Conservation (phyloP, 2,888 invertebrate genomes). For the Dolichomitus sp. region DNA sequence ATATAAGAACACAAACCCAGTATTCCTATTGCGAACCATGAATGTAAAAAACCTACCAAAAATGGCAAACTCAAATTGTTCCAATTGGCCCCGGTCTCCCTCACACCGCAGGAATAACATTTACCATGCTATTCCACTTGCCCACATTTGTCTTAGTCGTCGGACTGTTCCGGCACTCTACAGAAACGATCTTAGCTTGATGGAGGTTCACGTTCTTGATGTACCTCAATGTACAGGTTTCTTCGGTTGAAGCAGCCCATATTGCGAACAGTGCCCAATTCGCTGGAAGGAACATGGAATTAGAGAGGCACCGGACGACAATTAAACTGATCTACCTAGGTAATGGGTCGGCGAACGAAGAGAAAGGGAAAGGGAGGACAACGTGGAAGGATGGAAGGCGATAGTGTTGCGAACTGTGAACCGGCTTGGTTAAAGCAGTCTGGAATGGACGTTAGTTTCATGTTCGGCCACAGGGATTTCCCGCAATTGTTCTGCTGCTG, state of each 20-base stretch:
- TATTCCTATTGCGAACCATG: too few relatives aligned
- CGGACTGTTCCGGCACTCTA: background rate
- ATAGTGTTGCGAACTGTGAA: constrained; percentile 39
- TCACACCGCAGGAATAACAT: background rate
- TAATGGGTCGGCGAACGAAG: constrained; percentile 70
- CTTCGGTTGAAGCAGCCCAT: constrained; percentile 11
- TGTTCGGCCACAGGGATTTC: constrained; percentile 39
- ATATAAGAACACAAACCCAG: too few relatives aligned
- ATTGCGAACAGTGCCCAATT: constrained; percentile 34
- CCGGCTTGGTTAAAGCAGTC: constrained; percentile 24
- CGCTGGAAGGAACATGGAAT: constrained; percentile 59
- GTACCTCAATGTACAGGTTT: constrained; percentile 10
- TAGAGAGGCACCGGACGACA: constrained; percentile 50
- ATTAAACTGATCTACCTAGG: constrained; percentile 65
- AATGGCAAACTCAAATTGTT: too few relatives aligned
- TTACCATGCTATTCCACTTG: background rate
- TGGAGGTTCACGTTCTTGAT: constrained; percentile 16
- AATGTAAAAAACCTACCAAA: too few relatives aligned
- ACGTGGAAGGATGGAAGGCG: background rate
- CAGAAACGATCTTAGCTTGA: constrained; percentile 15
- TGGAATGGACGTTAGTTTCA: constrained; percentile 34
- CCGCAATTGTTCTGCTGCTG: constrained; percentile 21
- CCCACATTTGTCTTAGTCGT: constrained; percentile 2
- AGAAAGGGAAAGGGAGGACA: constrained; percentile 4
- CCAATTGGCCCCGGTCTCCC: too few relatives aligned